Evolutionary conservation across 2,113 vertebrate genomes (phyloP).

Genomic region (cat (Felis catus)): F.catus_Fca126_mat1.0 CM031416.1:47319001-47319500

Average conservation of each 20-base stretch:
- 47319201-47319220: background rate
- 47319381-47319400: no score
- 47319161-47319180: background rate
- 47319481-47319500: no score
- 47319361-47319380: no score
- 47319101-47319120: background rate
- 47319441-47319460: no score
- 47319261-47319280: no score
- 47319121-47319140: background rate
- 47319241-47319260: background rate
- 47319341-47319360: no score
- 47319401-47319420: fast-evolving
- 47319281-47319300: no score
- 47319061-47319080: background rate
- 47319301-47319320: no score
- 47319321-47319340: no score
- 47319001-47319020: background rate
- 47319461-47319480: no score
- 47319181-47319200: background rate
- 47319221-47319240: background rate
- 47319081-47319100: background rate
- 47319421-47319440: no score
- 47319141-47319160: background rate
- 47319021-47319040: background rate
- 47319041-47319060: background rate